Base-by-base conservation (phyloP, 2,888 invertebrate species). In the Drosophila greeni region DNA sequence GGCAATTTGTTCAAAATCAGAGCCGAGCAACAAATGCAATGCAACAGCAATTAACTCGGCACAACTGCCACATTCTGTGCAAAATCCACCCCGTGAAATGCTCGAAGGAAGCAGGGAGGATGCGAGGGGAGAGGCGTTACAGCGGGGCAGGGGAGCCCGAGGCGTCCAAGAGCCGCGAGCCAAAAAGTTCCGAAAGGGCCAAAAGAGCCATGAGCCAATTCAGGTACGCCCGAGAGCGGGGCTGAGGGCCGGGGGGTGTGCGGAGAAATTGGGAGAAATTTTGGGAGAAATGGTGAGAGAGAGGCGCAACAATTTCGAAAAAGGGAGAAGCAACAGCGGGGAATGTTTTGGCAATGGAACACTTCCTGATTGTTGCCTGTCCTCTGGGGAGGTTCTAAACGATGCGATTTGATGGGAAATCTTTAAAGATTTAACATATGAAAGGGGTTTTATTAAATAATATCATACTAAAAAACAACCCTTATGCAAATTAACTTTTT, bases 1-100 rank as follows among this genome's bases (percentile, higher is more conserved):
- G 82, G 78, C 78, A 81, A 78, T 78, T 81, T 78, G 78, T 78
- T 81, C 76, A 79, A 79, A 79, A 82, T 79, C 79, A 79, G 82
- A 79, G 75, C 71, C 72, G 67, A 82, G 82, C 79, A 82, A 79
- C 79, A 79, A 79, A 79, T 79, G 79, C 79, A 79, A 79, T 81
- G 78, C 78, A 78, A 81, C 79, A 79, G 79, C 82, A 79, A 76
- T 79, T 79, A 79, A 82, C 79, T 79, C 74, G 79, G 78, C 78
- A 79, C 79, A 79, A 79, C 78, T 79, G 78, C 78, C 78, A 79
- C 78, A 78, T 75, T 75, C 73, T 71, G 47, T 61, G 70, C 64
- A 79, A 79, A 80, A 80, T 79, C 79, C 82, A 80, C 79, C 79
- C 79, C 73, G 67, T 76, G 37, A 34, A 71, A 73, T 76, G 75